Conservation (phyloP, 2,113 vertebrate species). For the Carollia perspicillata region DNA sequence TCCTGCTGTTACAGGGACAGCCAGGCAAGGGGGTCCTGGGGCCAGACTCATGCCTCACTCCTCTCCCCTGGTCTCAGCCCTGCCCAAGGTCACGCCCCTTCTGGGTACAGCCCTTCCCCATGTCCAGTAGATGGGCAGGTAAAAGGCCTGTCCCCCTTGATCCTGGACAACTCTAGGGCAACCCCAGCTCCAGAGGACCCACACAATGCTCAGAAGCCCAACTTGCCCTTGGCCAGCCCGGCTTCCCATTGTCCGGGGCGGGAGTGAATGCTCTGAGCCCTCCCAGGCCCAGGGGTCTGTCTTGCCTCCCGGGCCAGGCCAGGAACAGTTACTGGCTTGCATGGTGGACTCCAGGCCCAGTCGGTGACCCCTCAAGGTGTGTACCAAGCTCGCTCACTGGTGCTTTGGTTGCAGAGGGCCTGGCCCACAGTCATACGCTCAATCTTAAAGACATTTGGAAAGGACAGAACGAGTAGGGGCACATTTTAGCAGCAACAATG, state of each 20-base stretch:
- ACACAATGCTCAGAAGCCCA: accelerated
- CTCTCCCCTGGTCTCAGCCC: neutral
- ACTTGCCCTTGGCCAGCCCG: accelerated
- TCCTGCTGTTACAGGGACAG: neutral
- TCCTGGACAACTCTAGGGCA: neutral
- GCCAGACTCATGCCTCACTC: neutral
- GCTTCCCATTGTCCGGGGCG: neutral
- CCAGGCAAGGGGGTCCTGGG: neutral
- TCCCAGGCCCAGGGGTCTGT: neutral
- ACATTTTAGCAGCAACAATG: neutral
- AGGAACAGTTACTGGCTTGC: neutral
- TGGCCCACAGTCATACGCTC: neutral
- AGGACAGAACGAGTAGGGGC: neutral
- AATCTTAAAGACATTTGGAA: neutral
- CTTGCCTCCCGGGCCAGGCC: neutral
- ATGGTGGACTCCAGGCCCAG: neutral
- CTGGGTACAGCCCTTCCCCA: neutral
- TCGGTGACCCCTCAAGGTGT: neutral
- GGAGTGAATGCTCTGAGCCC: accelerated
- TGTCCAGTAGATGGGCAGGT: neutral
- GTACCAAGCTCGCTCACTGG: neutral
- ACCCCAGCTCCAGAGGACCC: neutral
- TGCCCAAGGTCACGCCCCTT: neutral
- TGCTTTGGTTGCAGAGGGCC: neutral
- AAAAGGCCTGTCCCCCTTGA: neutral